Evolutionary conservation across 2,113 vertebrate species (phyloP), one percentile per base, ranked within the genome.

Genomic region (Muscicapa adusta): DNA sequence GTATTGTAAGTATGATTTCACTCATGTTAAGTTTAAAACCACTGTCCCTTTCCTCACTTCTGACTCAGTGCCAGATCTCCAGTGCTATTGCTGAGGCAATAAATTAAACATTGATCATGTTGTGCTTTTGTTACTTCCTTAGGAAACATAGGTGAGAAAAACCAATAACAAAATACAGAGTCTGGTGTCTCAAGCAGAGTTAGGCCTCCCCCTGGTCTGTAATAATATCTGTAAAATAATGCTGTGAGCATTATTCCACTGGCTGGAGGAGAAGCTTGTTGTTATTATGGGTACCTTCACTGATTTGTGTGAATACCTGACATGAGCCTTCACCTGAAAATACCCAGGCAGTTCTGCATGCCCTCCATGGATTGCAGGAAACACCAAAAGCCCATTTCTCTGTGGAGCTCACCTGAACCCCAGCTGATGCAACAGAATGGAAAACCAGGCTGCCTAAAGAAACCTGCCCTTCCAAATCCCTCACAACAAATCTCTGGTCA

Each of bases 1-100:
- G n/a, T 34, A 94, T 85, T 96, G 57, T 82, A 95, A 74, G 53
- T 60, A 90, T 79, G 66, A 57, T 96, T 96, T 96, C 85, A 83
- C 89, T 96, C 33, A 23, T 70, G 76, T 62, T 90, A 85, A 97
- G 82, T n/a, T 90, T 80, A 94, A 97, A 97, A 97, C 36, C 72
- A 18, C 66, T 61, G 33, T 80, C 16, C 36, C 45, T 94, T 43
- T 25, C 90, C 67, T 96, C 63, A 36, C 51, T 83, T 95, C 65
- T 87, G 36, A 53, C 48, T 47, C 54, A 36, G 48, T 60, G 73
- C 82, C 86, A 95, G 57, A 54, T 87, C 89, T 91, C 76, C 89
- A 94, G 57, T 28, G 57, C 71, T 68, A 12, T 94, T 96, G 80
- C 45, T 91, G 73, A 86, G 88, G 75, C 82, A 93, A 83, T 94